Conservation (phyloP, 2,797 vertebrate genomes). For the Gallinago nigripennis region DNA sequence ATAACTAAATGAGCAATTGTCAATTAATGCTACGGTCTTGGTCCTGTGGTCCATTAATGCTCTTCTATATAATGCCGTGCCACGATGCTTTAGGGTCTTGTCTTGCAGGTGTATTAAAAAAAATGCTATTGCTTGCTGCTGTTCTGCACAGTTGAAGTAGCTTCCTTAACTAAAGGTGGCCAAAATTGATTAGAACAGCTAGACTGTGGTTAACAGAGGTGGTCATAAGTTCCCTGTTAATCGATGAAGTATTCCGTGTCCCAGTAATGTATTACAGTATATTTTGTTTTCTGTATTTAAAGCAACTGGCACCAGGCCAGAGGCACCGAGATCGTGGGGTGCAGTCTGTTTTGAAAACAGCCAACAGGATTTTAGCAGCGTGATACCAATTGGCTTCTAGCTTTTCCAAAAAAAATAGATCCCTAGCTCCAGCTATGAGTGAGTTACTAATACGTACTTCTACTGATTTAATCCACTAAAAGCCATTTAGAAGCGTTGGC, state of each 20-base stretch:
- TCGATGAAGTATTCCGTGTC: neutral
- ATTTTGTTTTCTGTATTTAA: constrained; percentile 33
- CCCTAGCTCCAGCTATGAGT: constrained; percentile 1
- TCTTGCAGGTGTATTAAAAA: neutral
- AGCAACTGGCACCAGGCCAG: constrained; percentile 28
- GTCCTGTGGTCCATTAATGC: neutral
- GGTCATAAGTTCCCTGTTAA: constrained; percentile 25
- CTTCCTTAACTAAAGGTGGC: constrained; percentile 24
- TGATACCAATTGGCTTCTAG: constrained; percentile 17
- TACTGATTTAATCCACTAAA: neutral
- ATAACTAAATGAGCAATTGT: neutral
- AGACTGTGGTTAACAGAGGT: constrained; percentile 33
- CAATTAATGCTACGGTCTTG: neutral
- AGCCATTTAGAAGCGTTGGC: neutral
- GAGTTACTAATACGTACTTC: constrained; percentile 21
- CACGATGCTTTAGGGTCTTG: neutral
- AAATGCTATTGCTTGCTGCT: neutral
- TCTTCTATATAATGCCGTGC: neutral
- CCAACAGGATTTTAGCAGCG: constrained; percentile 38
- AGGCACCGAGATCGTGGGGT: constrained; percentile 8
- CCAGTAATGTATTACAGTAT: neutral
- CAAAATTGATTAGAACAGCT: constrained; percentile 29
- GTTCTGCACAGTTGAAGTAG: neutral
- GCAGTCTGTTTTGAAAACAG: constrained; percentile 18
- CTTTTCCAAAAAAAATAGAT: constrained; percentile 36